phyloP scores from a whole-genome alignment of 2,888 invertebrate species.

The Drosophila nigricruria region DNA sequence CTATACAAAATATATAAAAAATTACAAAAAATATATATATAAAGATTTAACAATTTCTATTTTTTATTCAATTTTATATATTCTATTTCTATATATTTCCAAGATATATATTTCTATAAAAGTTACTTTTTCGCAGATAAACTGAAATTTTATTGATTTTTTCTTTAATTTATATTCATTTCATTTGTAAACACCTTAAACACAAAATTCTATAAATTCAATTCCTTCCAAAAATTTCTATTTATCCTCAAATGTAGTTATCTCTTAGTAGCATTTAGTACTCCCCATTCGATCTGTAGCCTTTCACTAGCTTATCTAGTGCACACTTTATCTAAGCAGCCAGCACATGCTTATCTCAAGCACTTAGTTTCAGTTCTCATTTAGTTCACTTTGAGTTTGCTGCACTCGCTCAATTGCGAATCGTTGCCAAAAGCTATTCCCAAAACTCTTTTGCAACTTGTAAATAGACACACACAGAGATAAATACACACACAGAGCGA shows the following conservation, averaged over 20 bases:
- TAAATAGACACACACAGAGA: constrained; percentile 13
- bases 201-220: no score
- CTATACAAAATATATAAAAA: background rate
- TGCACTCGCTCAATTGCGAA: constrained; percentile 11
- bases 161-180: no score
- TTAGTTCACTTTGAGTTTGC: constrained; percentile 9
- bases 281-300: background rate
- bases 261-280: background rate
- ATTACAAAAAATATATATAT: background rate
- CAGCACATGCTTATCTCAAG: constrained; percentile 2
- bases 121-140: no score
- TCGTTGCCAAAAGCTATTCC: constrained; percentile 40
- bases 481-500: background rate
- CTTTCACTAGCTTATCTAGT: background rate
- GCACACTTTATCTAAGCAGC: background rate
- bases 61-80: no score
- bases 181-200: no score
- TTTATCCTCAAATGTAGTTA: background rate
- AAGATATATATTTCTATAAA: no score
- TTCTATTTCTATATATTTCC: no score
- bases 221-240: no score
- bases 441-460: constrained; percentile 34
- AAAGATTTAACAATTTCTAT: no score
- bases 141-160: no score
- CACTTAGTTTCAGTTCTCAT: constrained; percentile 1